Evolutionary conservation across 2,888 invertebrate genomes (phyloP).

Genomic region (Calameuta filiformis): DNA sequence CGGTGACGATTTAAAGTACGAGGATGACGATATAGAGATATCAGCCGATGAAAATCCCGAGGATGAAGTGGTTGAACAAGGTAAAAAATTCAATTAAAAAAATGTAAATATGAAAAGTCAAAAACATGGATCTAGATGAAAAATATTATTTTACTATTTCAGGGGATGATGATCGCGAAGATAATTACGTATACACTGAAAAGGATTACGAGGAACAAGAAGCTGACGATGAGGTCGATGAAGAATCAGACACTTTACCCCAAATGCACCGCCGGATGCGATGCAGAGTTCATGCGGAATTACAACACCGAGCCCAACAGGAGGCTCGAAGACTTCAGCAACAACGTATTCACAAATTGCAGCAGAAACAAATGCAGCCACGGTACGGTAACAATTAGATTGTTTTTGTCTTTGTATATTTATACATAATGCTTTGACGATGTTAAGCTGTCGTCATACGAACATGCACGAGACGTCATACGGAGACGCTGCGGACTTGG

Average conservation of each 20-base stretch:
- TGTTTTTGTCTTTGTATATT: neutral
- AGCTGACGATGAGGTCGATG: constrained; percentile 48
- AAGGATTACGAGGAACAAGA: constrained; percentile 49
- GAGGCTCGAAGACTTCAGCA: constrained; percentile 27
- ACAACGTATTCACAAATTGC: constrained; percentile 21
- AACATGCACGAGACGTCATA: neutral
- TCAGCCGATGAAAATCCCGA: constrained; percentile 21
- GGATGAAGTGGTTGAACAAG: constrained; percentile 25
- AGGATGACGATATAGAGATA: constrained; percentile 25
- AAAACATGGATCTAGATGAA: neutral
- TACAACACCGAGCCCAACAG: constrained; percentile 23
- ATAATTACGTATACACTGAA: constrained; percentile 30
- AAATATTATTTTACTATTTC: neutral
- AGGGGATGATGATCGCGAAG: constrained; percentile 36
- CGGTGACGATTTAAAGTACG: constrained; percentile 31
- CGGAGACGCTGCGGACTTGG: constrained; percentile 28
- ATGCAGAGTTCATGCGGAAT: constrained; percentile 17
- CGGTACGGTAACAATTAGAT: neutral
- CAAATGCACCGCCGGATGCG: constrained; percentile 13
- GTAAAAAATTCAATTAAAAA: neutral
- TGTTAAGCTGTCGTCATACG: neutral
- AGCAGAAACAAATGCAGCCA: constrained; percentile 21
- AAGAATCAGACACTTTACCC: constrained; percentile 40
- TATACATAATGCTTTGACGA: neutral
- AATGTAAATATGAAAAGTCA: neutral